A percentile compares a stretch with the other conserved stretches of the same genome.
These are phyloP conservation scores for Molothrus aeneus DNA, from an alignment of 2,797 vertebrate genomes.

Conservation along the genomic window DNA sequence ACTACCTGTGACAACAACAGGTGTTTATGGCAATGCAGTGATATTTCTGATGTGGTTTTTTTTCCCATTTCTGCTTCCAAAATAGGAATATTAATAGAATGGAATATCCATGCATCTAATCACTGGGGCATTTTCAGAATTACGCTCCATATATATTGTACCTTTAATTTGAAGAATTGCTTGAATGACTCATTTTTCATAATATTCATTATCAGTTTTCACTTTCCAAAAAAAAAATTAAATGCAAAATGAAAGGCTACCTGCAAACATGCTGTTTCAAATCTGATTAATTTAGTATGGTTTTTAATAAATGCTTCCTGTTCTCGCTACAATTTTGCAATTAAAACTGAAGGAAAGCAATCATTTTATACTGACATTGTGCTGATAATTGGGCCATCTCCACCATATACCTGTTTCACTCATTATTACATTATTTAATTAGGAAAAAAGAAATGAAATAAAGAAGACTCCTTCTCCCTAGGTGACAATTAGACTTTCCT, in stretches of 20 bases:
- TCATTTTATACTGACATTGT: constrained; percentile 30
- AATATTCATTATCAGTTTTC: background rate
- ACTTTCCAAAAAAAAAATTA: constrained; percentile 19
- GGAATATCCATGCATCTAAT: background rate
- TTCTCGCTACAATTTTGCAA: constrained; percentile 48
- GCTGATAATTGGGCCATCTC: constrained; percentile 3
- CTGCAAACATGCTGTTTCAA: constrained; percentile 41
- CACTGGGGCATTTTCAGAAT: background rate
- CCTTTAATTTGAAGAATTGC: background rate
- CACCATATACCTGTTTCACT: constrained; percentile 18
- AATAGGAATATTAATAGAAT: background rate
- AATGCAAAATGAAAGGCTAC: constrained; percentile 22
- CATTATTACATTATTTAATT: constrained; percentile 65
- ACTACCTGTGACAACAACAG: background rate
- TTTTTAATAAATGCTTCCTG: constrained; percentile 47
- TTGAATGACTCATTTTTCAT: background rate
- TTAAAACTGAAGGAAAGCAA: constrained; percentile 61
- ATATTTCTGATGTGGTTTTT: background rate
- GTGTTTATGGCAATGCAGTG: background rate
- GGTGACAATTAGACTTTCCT: constrained; percentile 1
- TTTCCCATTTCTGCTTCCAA: background rate
- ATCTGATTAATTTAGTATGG: constrained; percentile 10
- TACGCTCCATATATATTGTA: background rate
- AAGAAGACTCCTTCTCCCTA: constrained; percentile 5
- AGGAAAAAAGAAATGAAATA: constrained; percentile 57